Evolutionary conservation across 1,140 invertebrate genomes (phyloP).

Genomic region (Drosophila guanche): DNA sequence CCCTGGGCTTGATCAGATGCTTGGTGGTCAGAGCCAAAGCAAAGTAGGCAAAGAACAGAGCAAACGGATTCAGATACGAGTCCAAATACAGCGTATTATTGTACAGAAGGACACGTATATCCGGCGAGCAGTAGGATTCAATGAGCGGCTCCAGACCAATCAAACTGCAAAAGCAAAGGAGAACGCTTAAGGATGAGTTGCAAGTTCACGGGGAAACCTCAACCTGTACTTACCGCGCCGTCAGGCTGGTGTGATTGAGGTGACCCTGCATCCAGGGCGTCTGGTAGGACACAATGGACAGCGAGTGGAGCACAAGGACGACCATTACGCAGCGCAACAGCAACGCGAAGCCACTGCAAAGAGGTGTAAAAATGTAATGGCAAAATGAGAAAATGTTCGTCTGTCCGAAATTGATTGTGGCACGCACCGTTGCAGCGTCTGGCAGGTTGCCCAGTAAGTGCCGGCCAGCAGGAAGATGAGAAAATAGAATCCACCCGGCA

Average conservation of each 20-base stretch:
- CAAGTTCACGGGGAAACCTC: background rate
- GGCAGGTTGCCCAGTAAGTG: conserved; percentile 94
- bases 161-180: conserved; percentile 85
- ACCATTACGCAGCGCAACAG: conserved; percentile 89
- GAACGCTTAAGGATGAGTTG: background rate
- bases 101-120: conserved; percentile 87
- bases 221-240: conserved; percentile 85
- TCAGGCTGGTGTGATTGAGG: conserved; percentile 87
- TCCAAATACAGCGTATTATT: conserved; percentile 87
- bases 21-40: conserved; percentile 88
- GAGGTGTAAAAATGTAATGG: conserved; percentile 32
- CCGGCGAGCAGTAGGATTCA: conserved; percentile 84
- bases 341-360: conserved; percentile 87
- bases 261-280: conserved; percentile 91
- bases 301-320: conserved; percentile 90
- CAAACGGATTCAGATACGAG: conserved; percentile 89
- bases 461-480: conserved; percentile 92
- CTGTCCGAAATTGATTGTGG: conserved; percentile 21
- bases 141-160: conserved; percentile 88
- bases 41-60: conserved; percentile 90
- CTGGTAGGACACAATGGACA: conserved; percentile 93
- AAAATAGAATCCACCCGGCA: conserved; percentile 93
- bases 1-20: conserved; percentile 88
- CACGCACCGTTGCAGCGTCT: conserved; percentile 86
- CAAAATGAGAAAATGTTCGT: conserved; percentile 22